A percentile compares a stretch with the other conserved stretches of the same genome.
Conservation (phyloP, 2,888 invertebrate genomes). For the Andrena praecox region DNA sequence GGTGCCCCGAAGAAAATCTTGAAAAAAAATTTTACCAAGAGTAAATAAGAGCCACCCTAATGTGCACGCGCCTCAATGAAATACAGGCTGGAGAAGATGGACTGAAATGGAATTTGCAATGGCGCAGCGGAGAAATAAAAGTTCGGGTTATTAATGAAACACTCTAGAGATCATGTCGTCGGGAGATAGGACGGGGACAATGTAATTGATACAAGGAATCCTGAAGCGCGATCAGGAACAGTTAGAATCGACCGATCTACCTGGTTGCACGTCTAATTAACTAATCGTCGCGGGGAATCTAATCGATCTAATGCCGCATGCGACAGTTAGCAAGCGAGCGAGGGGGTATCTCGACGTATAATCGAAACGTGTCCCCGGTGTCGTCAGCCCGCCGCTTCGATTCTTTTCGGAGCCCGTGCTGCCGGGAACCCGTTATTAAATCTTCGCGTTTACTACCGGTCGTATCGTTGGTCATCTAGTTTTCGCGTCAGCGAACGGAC, state of each 20-base stretch:
- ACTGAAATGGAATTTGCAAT: too few relatives aligned
- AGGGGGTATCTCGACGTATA: conserved; percentile 57
- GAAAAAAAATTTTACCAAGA: too few relatives aligned
- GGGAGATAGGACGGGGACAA: not conserved
- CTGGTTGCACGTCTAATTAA: conserved; percentile 69
- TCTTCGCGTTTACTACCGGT: conserved; percentile 17
- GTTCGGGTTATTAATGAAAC: not conserved
- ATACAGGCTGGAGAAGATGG: not conserved
- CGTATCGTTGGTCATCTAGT: conserved; percentile 44
- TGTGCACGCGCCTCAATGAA: not conserved
- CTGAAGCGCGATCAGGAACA: conserved; percentile 44
- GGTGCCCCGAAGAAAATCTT: too few relatives aligned
- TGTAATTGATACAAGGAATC: conserved; percentile 53
- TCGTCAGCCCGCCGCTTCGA: conserved; percentile 18
- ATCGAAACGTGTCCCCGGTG: conserved; percentile 55
- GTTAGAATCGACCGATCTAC: conserved; percentile 48
- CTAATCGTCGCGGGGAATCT: conserved; percentile 67
- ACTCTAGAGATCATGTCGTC: conserved; percentile 3
- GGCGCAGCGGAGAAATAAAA: not conserved
- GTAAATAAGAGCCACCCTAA: too few relatives aligned
- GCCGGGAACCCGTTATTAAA: conserved; percentile 61
- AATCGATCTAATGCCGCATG: conserved; percentile 69
- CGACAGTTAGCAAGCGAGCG: conserved; percentile 61
- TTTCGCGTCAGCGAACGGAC: conserved; percentile 43
- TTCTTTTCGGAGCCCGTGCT: conserved; percentile 44